phyloP scores from a whole-genome alignment of 2,888 invertebrate species.

The Ormyrus thymus region DNA sequence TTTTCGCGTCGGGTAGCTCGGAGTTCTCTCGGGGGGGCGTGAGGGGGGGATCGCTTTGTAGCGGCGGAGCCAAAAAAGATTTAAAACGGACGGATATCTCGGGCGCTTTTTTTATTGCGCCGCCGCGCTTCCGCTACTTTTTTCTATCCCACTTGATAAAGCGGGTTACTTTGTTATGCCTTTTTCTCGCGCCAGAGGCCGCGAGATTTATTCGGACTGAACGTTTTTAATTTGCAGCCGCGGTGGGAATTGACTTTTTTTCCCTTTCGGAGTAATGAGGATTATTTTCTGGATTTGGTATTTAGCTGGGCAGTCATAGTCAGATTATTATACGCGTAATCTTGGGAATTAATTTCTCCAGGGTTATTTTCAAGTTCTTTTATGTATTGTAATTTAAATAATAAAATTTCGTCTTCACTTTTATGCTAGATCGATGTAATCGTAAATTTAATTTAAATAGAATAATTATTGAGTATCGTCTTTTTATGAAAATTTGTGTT shows the following conservation, averaged over 20 bases:
- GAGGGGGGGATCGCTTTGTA: slow-evolving; percentile 22
- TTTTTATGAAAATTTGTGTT: too few relatives aligned
- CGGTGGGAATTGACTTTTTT: slow-evolving; percentile 1
- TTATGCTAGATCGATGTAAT: too few relatives aligned
- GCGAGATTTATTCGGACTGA: slow-evolving; percentile 35
- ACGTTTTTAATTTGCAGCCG: slow-evolving; percentile 45
- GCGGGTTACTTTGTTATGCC: slow-evolving; percentile 48
- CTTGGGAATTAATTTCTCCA: too few relatives aligned
- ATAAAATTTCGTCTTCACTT: too few relatives aligned
- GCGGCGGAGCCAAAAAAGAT: slow-evolving; percentile 41
- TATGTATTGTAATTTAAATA: too few relatives aligned
- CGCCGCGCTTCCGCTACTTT: slow-evolving; percentile 11
- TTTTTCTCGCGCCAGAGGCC: slow-evolving; percentile 22
- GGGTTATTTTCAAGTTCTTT: too few relatives aligned
- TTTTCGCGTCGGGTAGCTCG: slow-evolving; percentile 35
- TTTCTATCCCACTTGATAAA: slow-evolving; percentile 47
- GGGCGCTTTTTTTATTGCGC: slow-evolving; percentile 2
- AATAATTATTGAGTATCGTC: too few relatives aligned
- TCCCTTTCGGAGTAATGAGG: not conserved
- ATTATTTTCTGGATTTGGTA: not conserved
- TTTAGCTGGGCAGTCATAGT: not conserved
- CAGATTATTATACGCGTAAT: too few relatives aligned
- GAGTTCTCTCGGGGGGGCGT: slow-evolving; percentile 19
- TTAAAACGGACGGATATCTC: slow-evolving; percentile 31
- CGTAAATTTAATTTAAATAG: too few relatives aligned